Evolutionary conservation across 2,888 invertebrate genomes (phyloP), one percentile per base, ranked within the genome.

Genomic region (Agonopterix alstromeriana): DNA sequence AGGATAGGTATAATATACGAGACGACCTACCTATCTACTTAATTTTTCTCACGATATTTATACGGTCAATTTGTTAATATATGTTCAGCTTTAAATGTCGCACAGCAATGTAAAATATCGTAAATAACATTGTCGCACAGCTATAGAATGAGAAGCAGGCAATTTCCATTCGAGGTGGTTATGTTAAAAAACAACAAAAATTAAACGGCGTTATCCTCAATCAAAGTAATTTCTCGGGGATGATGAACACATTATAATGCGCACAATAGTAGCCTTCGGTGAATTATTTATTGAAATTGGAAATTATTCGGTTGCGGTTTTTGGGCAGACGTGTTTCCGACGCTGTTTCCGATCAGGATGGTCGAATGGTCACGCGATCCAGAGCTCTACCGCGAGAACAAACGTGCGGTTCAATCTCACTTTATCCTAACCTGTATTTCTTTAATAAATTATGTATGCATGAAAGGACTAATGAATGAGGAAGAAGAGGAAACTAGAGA

Each of bases 251-350:
- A 58, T 64, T 67, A 64, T 53, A 68, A 72, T 51, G 58, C 42
- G 55, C 63, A 65, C 63, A 57, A 64, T 69, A 63, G 55, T 65
- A 72, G 68, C 78, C 79, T 78, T 77, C 72, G 70, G 64, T 70
- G 73, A 73, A 80, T 83, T 80, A 77, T 82, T 82, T 81, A 78
- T 80, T 82, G 76, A 73, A 85, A 87, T 85, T 86, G 81, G 76
- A 81, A 81, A 84, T 82, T 79, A 77, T 77, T 78, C 74, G 65
- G 67, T 77, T 87, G 88, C 75, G 86, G 87, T 88, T 83, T 27
- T 79, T 67, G 74, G 74, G 67, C 74, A 84, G 82, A 85, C 86
- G 85, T 83, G 84, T 82, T 82, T 87, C 87, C 85, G 76, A 77
- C 62, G 76, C 76, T 73, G 80, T 77, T 87, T 87, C 86, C 82